Conservation (phyloP, 2,797 vertebrate genomes). For the Numenius phaeopus region DNA sequence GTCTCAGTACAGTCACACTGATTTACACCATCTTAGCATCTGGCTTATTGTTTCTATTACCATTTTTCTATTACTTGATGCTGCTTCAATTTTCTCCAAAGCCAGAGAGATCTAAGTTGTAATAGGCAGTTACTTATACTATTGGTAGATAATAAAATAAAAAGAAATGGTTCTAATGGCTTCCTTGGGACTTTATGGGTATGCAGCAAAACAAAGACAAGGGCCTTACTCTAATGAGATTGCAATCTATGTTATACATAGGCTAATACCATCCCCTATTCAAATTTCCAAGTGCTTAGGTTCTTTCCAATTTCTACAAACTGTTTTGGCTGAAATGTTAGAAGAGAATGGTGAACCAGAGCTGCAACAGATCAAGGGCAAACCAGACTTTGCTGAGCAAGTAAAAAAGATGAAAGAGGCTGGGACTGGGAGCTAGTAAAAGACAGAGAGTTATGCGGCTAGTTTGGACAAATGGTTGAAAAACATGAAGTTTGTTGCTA, state of each 20-base stretch:
- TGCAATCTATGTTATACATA: not conserved
- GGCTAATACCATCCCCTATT: not conserved
- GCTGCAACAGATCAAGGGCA: not conserved
- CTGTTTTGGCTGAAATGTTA: not conserved
- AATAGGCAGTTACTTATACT: not conserved
- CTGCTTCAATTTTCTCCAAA: conserved; percentile 32
- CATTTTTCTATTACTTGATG: conserved; percentile 4
- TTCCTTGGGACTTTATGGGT: not conserved
- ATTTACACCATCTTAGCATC: conserved; percentile 32
- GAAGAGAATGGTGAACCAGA: not conserved
- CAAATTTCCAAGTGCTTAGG: not conserved
- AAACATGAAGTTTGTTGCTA: not conserved
- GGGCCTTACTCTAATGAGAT: not conserved
- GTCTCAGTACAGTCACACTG: not conserved
- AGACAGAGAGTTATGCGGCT: not conserved
- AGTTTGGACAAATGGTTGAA: not conserved
- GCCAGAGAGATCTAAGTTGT: not conserved
- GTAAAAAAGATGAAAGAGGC: not conserved
- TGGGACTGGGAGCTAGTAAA: not conserved
- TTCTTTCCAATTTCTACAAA: not conserved
- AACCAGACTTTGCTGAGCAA: not conserved
- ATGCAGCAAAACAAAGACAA: not conserved
- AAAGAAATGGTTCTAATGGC: not conserved
- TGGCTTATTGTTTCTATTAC: conserved; percentile 35
- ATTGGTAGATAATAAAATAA: conserved; percentile 14